A percentile compares a stretch with the other conserved stretches of the same genome.
phyloP scores from a whole-genome alignment of 1,140 invertebrate species.

The Papilio helenus region DNA sequence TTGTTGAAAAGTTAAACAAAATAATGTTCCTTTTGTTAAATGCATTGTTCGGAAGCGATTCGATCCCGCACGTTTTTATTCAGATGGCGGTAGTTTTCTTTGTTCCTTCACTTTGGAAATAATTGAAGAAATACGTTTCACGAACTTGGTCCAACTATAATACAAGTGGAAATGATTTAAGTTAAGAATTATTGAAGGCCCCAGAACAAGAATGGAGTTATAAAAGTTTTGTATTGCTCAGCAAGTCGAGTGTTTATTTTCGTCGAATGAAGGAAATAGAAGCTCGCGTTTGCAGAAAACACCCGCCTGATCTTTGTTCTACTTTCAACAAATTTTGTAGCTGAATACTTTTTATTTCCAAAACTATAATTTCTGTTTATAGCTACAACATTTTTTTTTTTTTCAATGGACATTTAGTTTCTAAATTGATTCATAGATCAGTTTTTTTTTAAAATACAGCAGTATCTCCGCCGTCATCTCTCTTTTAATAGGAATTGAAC shows the following conservation, averaged over 20 bases:
- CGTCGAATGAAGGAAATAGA: not conserved
- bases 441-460: no score
- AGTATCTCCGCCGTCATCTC: no score
- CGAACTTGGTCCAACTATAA: not conserved
- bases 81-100: slow-evolving; percentile 11
- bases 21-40: slow-evolving; percentile 19
- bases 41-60: slow-evolving; percentile 6
- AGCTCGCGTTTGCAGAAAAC: not conserved
- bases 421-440: no score
- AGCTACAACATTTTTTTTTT: no score
- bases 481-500: no score
- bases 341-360: not conserved
- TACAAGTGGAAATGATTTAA: slow-evolving; percentile 5
- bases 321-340: not conserved
- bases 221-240: slow-evolving; percentile 7
- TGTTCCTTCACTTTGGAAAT: slow-evolving; percentile 4
- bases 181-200: not conserved
- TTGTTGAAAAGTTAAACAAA: slow-evolving; percentile 6
- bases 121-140: slow-evolving; percentile 20
- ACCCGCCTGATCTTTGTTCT: not conserved
- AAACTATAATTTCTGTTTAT: not conserved
- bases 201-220: not conserved
- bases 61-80: slow-evolving; percentile 1
- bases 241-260: not conserved
- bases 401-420: no score